These are phyloP conservation scores for Zaprionus lineosus DNA, from an alignment of 2,888 invertebrate species.

Conservation along the genomic window DNA sequence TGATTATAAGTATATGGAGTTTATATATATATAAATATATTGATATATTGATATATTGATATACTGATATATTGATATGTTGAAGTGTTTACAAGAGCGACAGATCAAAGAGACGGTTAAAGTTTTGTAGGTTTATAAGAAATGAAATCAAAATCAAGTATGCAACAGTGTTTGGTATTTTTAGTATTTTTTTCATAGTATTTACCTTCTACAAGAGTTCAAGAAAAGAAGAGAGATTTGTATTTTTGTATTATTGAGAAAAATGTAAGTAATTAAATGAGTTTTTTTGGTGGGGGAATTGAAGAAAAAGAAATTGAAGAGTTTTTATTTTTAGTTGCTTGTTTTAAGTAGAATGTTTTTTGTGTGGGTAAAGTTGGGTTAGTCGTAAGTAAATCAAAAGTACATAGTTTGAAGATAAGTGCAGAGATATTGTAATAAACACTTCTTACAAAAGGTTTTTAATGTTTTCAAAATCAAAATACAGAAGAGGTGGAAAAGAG, in stretches of 20 bases:
- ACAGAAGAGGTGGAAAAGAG: too few relatives aligned
- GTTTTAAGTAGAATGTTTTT: constrained; percentile 42
- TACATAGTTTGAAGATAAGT: constrained; percentile 30
- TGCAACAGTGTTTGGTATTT: constrained; percentile 61
- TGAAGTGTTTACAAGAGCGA: constrained; percentile 56
- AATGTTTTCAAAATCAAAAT: too few relatives aligned
- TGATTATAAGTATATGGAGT: constrained; percentile 17
- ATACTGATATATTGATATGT: constrained; percentile 32
- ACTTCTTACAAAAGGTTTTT: too few relatives aligned
- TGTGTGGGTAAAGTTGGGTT: constrained; percentile 40
- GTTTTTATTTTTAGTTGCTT: constrained; percentile 62
- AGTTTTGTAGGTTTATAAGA: constrained; percentile 45
- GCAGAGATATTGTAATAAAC: constrained; percentile 45
- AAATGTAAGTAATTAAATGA: constrained; percentile 65
- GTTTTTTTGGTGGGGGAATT: constrained; percentile 64
- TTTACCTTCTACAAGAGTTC: constrained; percentile 83
- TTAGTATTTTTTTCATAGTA: constrained; percentile 69
- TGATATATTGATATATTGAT: constrained; percentile 27
- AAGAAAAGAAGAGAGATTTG: constrained; percentile 78
- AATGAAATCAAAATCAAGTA: constrained; percentile 44
- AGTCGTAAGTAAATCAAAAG: constrained; percentile 46
- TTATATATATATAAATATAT: constrained; percentile 21
- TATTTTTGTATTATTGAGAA: constrained; percentile 49
- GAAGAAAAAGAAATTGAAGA: constrained; percentile 77
- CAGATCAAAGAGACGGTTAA: constrained; percentile 61